These are phyloP conservation scores for Campylomormyrus tamandua DNA, from an alignment of 2,113 vertebrate species.

Conservation along the genomic window DNA sequence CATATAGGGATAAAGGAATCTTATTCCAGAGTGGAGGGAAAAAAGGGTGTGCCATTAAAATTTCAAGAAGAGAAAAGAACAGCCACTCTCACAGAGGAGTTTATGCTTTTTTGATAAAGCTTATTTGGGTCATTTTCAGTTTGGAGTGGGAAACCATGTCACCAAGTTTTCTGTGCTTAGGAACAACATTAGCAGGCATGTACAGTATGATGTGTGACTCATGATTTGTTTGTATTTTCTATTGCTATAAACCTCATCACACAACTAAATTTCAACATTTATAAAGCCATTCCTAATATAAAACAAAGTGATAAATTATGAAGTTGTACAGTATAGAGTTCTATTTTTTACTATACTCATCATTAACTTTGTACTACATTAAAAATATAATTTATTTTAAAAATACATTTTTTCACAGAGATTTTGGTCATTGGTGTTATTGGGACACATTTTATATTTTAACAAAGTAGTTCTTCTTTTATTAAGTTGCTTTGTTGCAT, in stretches of 20 bases:
- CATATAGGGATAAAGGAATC: neutral
- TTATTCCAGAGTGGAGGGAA: neutral
- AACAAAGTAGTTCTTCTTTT: neutral
- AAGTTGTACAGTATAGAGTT: neutral
- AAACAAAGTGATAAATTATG: neutral
- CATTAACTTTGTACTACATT: neutral
- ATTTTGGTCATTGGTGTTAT: neutral
- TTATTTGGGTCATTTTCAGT: neutral
- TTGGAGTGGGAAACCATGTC: neutral
- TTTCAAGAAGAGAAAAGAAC: neutral
- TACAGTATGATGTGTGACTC: neutral
- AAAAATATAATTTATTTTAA: neutral
- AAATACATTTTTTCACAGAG: neutral
- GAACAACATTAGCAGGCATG: neutral
- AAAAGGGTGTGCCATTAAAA: neutral
- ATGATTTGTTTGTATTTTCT: neutral
- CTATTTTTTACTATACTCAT: neutral
- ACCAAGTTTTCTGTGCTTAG: neutral
- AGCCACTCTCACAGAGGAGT: neutral
- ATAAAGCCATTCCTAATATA: neutral
- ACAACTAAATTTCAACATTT: neutral
- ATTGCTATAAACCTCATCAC: neutral
- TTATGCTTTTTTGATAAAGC: neutral
- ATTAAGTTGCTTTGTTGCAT: neutral
- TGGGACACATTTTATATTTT: neutral